Conservation (phyloP, 2,797 vertebrate genomes). For the Sebastolobus alascanus region DNA sequence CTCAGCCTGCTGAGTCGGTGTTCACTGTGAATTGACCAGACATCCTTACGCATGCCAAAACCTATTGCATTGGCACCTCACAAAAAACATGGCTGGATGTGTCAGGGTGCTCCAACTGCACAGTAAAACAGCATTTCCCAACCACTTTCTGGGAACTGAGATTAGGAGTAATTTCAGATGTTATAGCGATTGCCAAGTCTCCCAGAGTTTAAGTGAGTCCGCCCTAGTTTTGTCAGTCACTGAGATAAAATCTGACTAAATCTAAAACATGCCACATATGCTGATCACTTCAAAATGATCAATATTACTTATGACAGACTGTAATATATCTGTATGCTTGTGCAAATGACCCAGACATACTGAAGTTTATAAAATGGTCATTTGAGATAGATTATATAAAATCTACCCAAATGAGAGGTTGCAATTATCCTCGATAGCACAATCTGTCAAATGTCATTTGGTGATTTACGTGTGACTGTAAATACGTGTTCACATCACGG, state of each 20-base stretch:
- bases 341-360: not conserved
- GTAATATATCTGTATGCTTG: conserved; percentile 5
- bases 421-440: conserved; percentile 10
- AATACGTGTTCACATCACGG: conserved; percentile 9
- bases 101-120: conserved; percentile 36
- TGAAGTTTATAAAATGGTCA: not conserved
- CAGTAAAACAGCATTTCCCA: conserved; percentile 56
- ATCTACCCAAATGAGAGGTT: not conserved
- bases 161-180: conserved; percentile 71
- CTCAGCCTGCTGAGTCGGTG: conserved; percentile 13
- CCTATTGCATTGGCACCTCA: conserved; percentile 60
- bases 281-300: conserved; percentile 28
- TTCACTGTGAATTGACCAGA: conserved; percentile 31
- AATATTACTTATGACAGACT: conserved; percentile 47
- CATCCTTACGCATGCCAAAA: conserved; percentile 28
- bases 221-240: conserved; percentile 26
- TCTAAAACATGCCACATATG: conserved; percentile 13
- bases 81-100: conserved; percentile 37
- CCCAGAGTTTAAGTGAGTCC: conserved; percentile 28
- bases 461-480: conserved; percentile 15
- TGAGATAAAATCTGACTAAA: conserved; percentile 43
- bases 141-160: conserved; percentile 67
- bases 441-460: conserved; percentile 17
- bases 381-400: conserved; percentile 19
- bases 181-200: conserved; percentile 61